phyloP scores from a whole-genome alignment of 2,113 vertebrate species.

The Hiodon alosoides region DNA sequence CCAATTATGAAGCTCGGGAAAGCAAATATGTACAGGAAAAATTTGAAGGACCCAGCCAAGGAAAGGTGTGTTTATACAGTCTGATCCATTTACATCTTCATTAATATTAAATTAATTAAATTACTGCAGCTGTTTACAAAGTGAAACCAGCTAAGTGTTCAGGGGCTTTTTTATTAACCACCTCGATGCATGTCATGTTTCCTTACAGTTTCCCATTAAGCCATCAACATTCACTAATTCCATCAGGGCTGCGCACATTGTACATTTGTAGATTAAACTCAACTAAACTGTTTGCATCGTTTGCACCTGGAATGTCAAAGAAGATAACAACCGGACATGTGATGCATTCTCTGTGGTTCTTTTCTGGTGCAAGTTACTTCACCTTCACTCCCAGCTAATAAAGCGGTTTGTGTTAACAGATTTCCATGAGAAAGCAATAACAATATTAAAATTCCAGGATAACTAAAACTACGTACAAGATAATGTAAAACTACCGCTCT shows the following conservation, averaged over 20 bases:
- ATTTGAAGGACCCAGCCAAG: neutral
- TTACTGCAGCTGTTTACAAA: neutral
- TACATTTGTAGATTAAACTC: neutral
- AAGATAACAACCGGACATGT: too few relatives aligned
- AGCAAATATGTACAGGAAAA: neutral
- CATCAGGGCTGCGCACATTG: neutral
- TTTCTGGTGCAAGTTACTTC: too few relatives aligned
- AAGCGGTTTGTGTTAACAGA: too few relatives aligned
- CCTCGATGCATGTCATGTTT: neutral
- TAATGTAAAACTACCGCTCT: too few relatives aligned
- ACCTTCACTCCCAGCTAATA: too few relatives aligned
- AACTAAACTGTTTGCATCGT: conserved; percentile 9
- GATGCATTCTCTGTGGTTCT: too few relatives aligned
- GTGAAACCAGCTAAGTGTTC: neutral
- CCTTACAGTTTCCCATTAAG: neutral
- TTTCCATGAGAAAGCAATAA: too few relatives aligned
- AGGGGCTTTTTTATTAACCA: neutral
- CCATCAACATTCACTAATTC: neutral
- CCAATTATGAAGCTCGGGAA: too few relatives aligned
- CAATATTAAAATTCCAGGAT: too few relatives aligned
- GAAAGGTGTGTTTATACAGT: neutral
- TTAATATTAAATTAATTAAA: conserved; percentile 3
- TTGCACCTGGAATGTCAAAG: neutral
- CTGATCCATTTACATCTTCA: neutral
- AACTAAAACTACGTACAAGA: too few relatives aligned